phyloP scores from a whole-genome alignment of 2,888 invertebrate species.

The Heliconius hortense region DNA sequence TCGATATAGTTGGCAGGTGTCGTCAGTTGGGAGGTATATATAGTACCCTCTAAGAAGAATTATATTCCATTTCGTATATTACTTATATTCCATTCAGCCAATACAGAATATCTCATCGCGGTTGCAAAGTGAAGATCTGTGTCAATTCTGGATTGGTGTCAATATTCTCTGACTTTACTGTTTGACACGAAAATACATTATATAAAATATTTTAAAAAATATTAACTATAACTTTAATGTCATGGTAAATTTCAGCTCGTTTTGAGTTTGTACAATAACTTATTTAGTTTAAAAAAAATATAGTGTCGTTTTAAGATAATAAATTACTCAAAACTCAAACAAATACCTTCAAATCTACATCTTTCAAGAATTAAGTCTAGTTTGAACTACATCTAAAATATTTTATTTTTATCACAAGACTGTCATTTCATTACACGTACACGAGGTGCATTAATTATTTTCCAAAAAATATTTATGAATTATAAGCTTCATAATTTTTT shows the following conservation, averaged over 20 bases:
- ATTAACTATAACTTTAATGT: neutral
- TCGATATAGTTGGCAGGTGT: no score
- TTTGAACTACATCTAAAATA: neutral
- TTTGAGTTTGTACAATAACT: neutral
- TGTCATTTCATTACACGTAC: neutral
- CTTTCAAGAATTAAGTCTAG: neutral
- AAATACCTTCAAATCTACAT: neutral
- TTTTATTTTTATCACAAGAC: neutral
- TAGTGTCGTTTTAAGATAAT: neutral
- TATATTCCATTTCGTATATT: no score
- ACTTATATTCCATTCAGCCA: no score
- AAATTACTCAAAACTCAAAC: neutral
- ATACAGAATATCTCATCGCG: no score
- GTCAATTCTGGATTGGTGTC: no score
- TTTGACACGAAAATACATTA: neutral
- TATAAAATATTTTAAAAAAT: neutral
- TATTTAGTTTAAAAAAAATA: neutral
- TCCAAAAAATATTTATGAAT: neutral
- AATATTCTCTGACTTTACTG: neutral
- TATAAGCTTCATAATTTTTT: neutral
- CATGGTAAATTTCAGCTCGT: neutral
- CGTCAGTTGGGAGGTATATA: no score
- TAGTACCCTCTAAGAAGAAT: no score
- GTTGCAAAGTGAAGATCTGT: no score
- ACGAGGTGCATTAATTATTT: neutral